Percentiles rank a stretch among this genome's conserved stretches.
phyloP scores from a whole-genome alignment of 2,113 vertebrate genomes.

The Drymodes brunneopygia region DNA sequence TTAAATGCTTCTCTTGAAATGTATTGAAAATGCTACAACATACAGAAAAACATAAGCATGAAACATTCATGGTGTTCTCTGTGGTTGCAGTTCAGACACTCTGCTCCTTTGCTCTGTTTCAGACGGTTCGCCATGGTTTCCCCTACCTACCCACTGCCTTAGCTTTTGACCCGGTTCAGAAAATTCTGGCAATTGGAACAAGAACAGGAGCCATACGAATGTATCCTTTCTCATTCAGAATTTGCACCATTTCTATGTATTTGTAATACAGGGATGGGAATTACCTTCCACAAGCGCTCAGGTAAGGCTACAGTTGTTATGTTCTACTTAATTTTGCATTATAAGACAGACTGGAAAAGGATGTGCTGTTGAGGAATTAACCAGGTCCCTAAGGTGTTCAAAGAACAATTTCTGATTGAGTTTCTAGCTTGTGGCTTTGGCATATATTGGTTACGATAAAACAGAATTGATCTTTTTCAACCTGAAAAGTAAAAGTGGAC shows the following conservation, averaged over 20 bases:
- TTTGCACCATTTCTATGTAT: background rate
- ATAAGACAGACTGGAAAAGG: background rate
- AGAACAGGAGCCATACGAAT: conserved; percentile 92
- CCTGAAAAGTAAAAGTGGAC: background rate
- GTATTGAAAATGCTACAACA: background rate
- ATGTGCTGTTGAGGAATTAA: background rate
- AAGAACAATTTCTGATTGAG: background rate
- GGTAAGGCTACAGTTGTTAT: conserved; percentile 43
- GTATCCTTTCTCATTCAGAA: conserved; percentile 86
- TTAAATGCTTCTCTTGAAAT: background rate
- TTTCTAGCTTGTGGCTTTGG: background rate
- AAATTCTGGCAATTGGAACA: conserved; percentile 92
- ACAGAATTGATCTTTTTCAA: background rate
- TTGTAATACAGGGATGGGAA: background rate
- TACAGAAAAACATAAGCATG: background rate
- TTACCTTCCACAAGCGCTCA: background rate
- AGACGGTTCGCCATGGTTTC: conserved; percentile 97
- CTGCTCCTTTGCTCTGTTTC: conserved; percentile 62
- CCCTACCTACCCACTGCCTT: conserved; percentile 93
- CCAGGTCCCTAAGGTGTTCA: background rate
- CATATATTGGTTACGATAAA: background rate
- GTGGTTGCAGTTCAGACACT: background rate
- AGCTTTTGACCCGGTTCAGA: conserved; percentile 97
- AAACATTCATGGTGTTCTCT: background rate
- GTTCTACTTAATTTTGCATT: background rate